Conservation (phyloP, 2,113 vertebrate genomes). For the Cavia porcellus region DNA sequence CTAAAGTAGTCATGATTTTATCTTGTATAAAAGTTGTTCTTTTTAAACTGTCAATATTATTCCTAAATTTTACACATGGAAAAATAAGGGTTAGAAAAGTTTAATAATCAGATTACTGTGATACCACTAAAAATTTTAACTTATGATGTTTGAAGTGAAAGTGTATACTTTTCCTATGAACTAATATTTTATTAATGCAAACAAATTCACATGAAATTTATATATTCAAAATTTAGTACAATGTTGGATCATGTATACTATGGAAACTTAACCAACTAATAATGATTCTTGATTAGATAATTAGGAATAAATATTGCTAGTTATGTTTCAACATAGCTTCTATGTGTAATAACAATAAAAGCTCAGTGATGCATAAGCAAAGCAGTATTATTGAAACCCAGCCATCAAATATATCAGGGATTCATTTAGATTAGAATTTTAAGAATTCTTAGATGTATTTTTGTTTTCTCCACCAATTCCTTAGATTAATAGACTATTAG, state of each 20-base stretch:
- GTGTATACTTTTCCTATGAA: slow-evolving; percentile 39
- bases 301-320: slow-evolving; percentile 76
- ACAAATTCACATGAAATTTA: slow-evolving; percentile 19
- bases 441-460: neutral
- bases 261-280: slow-evolving; percentile 70
- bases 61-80: neutral
- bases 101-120: neutral
- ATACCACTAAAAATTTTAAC: neutral
- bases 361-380: neutral
- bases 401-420: neutral
- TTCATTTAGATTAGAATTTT: slow-evolving; percentile 55
- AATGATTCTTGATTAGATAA: slow-evolving; percentile 76
- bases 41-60: neutral
- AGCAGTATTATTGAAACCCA: neutral
- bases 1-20: slow-evolving; percentile 13
- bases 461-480: neutral
- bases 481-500: neutral
- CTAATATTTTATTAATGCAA: slow-evolving; percentile 64
- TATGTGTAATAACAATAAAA: slow-evolving; percentile 59
- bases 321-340: slow-evolving; percentile 57
- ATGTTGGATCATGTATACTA: slow-evolving; percentile 45
- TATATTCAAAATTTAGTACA: slow-evolving; percentile 57
- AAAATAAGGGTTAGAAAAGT: slow-evolving; percentile 49
- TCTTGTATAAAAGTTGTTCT: neutral
- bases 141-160: slow-evolving; percentile 39